A percentile compares a stretch with the other conserved stretches of the same genome.
phyloP scores from a whole-genome alignment of 1,140 invertebrate genomes.

The Penaeus indicus region DNA sequence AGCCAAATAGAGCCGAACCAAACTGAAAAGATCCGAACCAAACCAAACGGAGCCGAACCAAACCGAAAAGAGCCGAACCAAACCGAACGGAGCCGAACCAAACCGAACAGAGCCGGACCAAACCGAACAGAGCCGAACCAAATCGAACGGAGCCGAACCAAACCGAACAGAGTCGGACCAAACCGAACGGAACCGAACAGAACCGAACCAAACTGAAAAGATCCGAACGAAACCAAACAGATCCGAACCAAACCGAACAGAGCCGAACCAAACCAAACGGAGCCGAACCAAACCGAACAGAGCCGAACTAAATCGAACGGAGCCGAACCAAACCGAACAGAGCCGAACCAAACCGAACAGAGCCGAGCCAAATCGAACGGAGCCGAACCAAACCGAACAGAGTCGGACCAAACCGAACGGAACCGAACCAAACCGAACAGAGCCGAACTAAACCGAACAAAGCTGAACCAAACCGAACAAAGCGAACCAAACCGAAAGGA shows the following conservation, averaged over 20 bases:
- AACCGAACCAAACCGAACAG: background rate
- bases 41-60: conserved; percentile 12
- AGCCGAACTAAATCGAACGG: conserved; percentile 31
- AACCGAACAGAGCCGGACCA: background rate
- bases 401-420: conserved; percentile 60
- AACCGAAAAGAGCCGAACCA: conserved; percentile 44
- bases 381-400: conserved; percentile 59
- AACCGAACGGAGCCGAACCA: conserved; percentile 67
- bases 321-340: conserved; percentile 64
- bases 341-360: conserved; percentile 63
- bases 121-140: background rate
- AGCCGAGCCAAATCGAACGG: background rate
- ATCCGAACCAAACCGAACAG: conserved; percentile 67
- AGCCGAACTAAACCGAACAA: background rate
- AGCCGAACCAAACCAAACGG: conserved; percentile 67
- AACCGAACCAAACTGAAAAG: conserved; percentile 63
- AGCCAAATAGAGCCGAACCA: conserved; percentile 68
- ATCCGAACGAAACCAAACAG: conserved; percentile 67
- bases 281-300: conserved; percentile 7
- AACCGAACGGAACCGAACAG: conserved; percentile 67
- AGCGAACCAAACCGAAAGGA: conserved; percentile 67
- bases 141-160: conserved; percentile 67
- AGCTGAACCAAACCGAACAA: no score
- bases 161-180: background rate
- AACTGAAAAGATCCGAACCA: conserved; percentile 60